phyloP scores from a whole-genome alignment of 2,888 invertebrate species.

The Elaeidobius kamerunicus region DNA sequence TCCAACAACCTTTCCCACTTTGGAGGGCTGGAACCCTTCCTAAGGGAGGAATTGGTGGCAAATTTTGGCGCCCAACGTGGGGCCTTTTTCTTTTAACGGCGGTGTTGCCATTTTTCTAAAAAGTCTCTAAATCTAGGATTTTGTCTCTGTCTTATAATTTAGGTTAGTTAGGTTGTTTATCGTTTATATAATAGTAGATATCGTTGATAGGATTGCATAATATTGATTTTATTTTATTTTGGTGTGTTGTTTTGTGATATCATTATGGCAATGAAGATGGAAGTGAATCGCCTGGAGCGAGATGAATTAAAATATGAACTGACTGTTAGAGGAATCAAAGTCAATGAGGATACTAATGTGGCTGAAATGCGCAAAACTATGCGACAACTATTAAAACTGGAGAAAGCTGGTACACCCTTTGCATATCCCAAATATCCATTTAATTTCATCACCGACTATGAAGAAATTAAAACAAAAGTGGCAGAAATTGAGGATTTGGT shows the following conservation, averaged over 20 bases:
- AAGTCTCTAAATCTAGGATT: background rate
- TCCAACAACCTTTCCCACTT: too few species aligned
- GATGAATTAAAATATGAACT: slow-evolving; percentile 5
- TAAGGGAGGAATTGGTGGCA: too few species aligned
- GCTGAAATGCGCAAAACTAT: background rate
- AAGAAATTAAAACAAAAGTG: background rate
- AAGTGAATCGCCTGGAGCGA: slow-evolving; percentile 2
- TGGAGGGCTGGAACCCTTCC: too few species aligned
- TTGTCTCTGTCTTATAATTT: background rate
- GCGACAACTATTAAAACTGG: background rate
- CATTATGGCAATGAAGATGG: background rate
- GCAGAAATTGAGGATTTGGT: background rate
- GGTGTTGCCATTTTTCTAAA: background rate
- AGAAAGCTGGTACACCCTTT: background rate
- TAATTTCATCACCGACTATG: background rate
- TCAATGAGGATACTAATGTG: background rate
- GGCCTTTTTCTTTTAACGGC: background rate
- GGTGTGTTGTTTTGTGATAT: background rate
- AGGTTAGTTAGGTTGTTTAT: background rate
- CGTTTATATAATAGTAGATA: background rate
- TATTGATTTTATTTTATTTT: background rate
- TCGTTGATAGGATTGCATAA: too few species aligned
- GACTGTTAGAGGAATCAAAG: background rate
- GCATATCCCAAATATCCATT: background rate
- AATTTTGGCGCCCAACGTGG: too few species aligned